Evolutionary conservation across 2,797 vertebrate species (phyloP).

Genomic region (Micromesistius poutassou): DNA sequence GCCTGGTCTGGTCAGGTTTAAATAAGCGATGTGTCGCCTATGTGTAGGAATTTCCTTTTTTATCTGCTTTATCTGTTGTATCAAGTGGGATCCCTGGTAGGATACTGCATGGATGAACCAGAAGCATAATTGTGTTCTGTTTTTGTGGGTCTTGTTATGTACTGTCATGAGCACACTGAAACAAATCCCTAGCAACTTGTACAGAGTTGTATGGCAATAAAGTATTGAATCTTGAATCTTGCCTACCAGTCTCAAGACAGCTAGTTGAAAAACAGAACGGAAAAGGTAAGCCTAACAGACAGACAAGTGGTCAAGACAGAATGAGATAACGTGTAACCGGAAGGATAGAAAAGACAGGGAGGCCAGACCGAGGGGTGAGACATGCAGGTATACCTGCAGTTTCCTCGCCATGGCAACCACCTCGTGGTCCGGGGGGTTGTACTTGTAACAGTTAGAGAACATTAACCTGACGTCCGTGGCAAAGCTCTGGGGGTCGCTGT

Average conservation of each 20-base stretch:
- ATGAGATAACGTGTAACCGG: neutral
- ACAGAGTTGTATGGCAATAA: too few relatives aligned
- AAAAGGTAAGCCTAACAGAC: neutral
- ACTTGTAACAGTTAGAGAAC: slow-evolving; percentile 99
- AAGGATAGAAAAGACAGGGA: neutral
- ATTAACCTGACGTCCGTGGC: slow-evolving; percentile 95
- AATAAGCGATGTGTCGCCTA: too few relatives aligned
- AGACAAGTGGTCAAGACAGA: neutral
- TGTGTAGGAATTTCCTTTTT: too few relatives aligned
- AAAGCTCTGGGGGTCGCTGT: slow-evolving; percentile 90
- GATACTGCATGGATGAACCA: too few relatives aligned
- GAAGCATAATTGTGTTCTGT: too few relatives aligned
- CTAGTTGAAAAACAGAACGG: neutral
- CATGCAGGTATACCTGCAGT: slow-evolving; percentile 61
- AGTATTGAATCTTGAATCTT: too few relatives aligned
- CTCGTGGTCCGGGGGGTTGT: slow-evolving; percentile 95
- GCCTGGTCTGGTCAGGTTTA: too few relatives aligned
- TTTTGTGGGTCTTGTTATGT: too few relatives aligned
- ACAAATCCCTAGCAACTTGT: too few relatives aligned
- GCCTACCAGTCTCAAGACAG: neutral
- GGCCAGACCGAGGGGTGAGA: slow-evolving; percentile 2
- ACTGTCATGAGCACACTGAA: too few relatives aligned
- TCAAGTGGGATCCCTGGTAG: too few relatives aligned
- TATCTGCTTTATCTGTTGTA: too few relatives aligned
- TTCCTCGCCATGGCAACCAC: slow-evolving; percentile 88